A percentile compares a stretch with the other conserved stretches of the same genome.
These are phyloP conservation scores for Pseudonaja textilis DNA, from an alignment of 2,113 vertebrate genomes.

Conservation along the genomic window DNA sequence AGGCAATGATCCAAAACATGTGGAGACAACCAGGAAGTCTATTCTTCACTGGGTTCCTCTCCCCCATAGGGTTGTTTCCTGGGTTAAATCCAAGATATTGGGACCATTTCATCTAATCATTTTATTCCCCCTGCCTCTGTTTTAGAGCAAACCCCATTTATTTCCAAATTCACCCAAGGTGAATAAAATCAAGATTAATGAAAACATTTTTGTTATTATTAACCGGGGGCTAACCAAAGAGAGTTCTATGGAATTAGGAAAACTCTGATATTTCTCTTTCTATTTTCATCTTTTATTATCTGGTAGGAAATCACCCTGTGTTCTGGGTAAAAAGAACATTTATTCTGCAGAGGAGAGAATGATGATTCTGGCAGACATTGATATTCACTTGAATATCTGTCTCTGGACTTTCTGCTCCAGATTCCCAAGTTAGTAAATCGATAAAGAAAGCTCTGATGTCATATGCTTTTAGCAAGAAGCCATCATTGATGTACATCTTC, in stretches of 20 bases:
- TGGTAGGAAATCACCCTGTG: slow-evolving; percentile 16
- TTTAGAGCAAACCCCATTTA: not conserved
- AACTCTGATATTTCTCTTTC: not conserved
- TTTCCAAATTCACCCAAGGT: not conserved
- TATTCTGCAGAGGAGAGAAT: slow-evolving; percentile 26
- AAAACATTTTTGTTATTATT: not conserved
- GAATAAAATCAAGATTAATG: not conserved
- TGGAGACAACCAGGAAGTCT: not conserved
- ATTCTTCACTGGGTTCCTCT: not conserved
- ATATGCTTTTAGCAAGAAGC: slow-evolving; percentile 25
- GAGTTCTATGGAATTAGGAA: not conserved
- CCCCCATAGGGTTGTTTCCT: not conserved
- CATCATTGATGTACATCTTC: not conserved
- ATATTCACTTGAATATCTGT: slow-evolving; percentile 15
- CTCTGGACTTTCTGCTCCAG: not conserved
- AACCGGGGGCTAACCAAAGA: not conserved
- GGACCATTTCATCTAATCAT: not conserved
- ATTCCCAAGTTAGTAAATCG: slow-evolving; percentile 46
- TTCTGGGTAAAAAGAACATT: slow-evolving; percentile 15
- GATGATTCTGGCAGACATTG: slow-evolving; percentile 31
- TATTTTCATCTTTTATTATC: not conserved
- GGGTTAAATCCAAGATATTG: not conserved
- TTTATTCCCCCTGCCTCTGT: not conserved
- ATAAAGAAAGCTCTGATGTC: slow-evolving; percentile 10
- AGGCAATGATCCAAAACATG: not conserved